These are phyloP conservation scores for Gari tellinella DNA, from an alignment of 2,888 invertebrate genomes.

Conservation along the genomic window DNA sequence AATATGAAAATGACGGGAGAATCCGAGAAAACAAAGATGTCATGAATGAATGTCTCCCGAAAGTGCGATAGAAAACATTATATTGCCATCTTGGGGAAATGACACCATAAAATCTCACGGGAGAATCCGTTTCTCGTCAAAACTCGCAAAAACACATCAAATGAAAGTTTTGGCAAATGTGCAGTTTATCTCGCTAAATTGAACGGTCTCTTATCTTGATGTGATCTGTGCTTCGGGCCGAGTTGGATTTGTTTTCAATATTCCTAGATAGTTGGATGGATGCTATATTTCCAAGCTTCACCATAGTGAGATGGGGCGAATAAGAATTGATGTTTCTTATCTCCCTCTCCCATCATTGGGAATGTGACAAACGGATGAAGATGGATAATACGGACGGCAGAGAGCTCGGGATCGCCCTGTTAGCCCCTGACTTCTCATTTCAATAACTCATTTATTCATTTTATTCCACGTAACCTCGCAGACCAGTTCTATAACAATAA, in stretches of 20 bases:
- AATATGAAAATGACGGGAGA: no score
- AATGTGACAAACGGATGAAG: slow-evolving; percentile 62
- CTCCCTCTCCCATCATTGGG: slow-evolving; percentile 58
- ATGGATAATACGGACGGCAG: slow-evolving; percentile 55
- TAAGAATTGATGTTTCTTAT: slow-evolving; percentile 70
- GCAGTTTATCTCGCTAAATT: slow-evolving; percentile 74
- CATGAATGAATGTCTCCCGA: background rate
- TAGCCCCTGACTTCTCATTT: slow-evolving; percentile 58
- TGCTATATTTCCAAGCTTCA: slow-evolving; percentile 33
- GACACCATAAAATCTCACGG: slow-evolving; percentile 56
- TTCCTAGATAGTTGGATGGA: slow-evolving; percentile 38
- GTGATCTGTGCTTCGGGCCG: slow-evolving; percentile 62
- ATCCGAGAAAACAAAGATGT: background rate
- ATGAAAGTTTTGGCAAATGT: slow-evolving; percentile 70
- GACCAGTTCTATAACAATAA: slow-evolving; percentile 17
- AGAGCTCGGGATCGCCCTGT: slow-evolving; percentile 37
- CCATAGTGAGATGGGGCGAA: slow-evolving; percentile 29
- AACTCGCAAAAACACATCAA: slow-evolving; percentile 68
- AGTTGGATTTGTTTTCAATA: slow-evolving; percentile 64
- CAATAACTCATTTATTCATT: slow-evolving; percentile 60
- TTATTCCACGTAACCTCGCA: slow-evolving; percentile 24
- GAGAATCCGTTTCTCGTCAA: slow-evolving; percentile 66
- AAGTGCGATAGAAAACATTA: slow-evolving; percentile 10
- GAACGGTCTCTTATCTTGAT: slow-evolving; percentile 73
- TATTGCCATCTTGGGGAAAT: slow-evolving; percentile 44